Evolutionary conservation across 2,888 invertebrate genomes (phyloP).

Genomic region (Drosophila falleni): DNA sequence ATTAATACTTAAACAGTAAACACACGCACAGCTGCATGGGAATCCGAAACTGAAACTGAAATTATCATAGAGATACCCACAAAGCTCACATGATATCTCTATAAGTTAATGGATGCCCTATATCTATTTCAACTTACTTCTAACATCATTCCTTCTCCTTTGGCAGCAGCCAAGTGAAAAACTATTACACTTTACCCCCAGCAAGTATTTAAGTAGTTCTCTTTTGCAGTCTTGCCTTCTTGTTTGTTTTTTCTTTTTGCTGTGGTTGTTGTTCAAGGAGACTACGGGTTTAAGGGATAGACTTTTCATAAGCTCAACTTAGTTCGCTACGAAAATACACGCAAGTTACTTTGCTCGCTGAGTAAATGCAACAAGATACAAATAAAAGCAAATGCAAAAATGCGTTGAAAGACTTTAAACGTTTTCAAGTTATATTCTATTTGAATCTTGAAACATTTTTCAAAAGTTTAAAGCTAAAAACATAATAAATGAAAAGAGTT

Average conservation of each 20-base stretch:
- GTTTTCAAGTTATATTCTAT: conserved; percentile 14
- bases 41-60: conserved; percentile 29
- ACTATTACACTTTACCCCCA: conserved; percentile 29
- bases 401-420: conserved; percentile 7
- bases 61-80: conserved; percentile 37
- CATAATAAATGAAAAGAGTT: background rate
- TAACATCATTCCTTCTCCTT: background rate
- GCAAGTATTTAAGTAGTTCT: conserved; percentile 55
- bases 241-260: conserved; percentile 1
- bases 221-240: conserved; percentile 13
- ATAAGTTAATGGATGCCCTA: conserved; percentile 59
- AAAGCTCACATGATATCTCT: conserved; percentile 61
- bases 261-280: background rate
- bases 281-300: background rate
- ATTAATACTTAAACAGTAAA: conserved; percentile 67
- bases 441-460: conserved; percentile 15
- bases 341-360: conserved; percentile 36
- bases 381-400: conserved; percentile 12
- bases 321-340: conserved; percentile 60
- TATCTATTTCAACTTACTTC: background rate
- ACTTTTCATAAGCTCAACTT: conserved; percentile 61
- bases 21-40: conserved; percentile 11
- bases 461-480: background rate
- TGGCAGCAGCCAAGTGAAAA: conserved; percentile 19
- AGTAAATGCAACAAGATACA: conserved; percentile 5